Evolutionary conservation across 1,140 invertebrate species (phyloP).

Genomic region (Saccostrea cuccullata): DNA sequence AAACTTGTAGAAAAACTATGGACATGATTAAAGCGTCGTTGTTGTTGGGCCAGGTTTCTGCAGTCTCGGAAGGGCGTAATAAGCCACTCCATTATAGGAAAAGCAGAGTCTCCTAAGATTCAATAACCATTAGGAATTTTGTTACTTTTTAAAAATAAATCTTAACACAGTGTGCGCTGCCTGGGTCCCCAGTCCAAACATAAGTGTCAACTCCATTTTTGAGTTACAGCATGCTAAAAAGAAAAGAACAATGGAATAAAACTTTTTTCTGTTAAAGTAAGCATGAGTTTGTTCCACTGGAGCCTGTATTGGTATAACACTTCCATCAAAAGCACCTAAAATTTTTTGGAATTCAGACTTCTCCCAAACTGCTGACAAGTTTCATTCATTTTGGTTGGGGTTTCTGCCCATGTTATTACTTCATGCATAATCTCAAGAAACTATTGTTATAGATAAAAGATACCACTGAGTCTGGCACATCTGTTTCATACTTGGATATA

Average conservation of each 20-base stretch:
- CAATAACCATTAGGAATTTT: too few species aligned
- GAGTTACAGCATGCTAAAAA: conserved; percentile 32
- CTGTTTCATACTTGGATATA: too few species aligned
- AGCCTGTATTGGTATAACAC: conserved; percentile 37
- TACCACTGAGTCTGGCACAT: too few species aligned
- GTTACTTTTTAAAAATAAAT: too few species aligned
- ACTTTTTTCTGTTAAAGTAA: too few species aligned
- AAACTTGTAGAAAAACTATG: too few species aligned
- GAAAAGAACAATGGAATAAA: conserved; percentile 9
- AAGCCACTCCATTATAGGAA: too few species aligned
- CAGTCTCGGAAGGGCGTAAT: too few species aligned
- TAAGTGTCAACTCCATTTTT: conserved; percentile 47
- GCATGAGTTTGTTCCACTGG: not conserved
- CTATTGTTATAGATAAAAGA: too few species aligned
- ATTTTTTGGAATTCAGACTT: conserved; percentile 38
- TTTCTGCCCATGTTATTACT: conserved; percentile 39
- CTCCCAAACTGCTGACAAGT: conserved; percentile 20
- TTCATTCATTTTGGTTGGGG: conserved; percentile 10
- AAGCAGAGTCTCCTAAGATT: too few species aligned
- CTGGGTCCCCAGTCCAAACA: conserved; percentile 47
- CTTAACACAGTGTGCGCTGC: conserved; percentile 40
- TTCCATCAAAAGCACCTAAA: conserved; percentile 41
- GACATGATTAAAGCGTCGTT: too few species aligned
- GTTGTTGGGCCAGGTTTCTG: too few species aligned
- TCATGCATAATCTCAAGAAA: conserved; percentile 10